A percentile compares a stretch with the other conserved stretches of the same genome.
Conservation (phyloP, 2,888 invertebrate genomes). For the Cremastinae sp. region DNA sequence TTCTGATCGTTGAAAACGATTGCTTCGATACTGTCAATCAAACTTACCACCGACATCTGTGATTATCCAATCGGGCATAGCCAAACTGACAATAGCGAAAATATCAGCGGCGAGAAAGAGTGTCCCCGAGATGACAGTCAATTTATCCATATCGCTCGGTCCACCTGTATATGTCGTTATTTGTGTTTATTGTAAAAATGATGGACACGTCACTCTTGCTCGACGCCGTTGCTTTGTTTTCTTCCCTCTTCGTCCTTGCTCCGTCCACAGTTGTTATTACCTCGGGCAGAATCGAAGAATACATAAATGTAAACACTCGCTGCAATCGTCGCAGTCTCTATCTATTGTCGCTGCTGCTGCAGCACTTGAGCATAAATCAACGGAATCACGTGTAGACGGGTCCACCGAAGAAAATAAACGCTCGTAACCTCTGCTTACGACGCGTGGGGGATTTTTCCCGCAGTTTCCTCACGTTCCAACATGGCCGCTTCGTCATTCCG, state of each 20-base stretch:
- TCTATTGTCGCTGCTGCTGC: background rate
- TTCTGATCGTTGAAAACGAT: too few species aligned
- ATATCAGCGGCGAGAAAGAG: constrained; percentile 96
- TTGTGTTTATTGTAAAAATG: constrained; percentile 9
- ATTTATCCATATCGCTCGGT: constrained; percentile 89
- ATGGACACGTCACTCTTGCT: background rate
- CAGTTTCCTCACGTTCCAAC: constrained; percentile 24
- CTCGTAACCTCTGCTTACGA: background rate
- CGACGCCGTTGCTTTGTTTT: background rate
- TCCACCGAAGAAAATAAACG: constrained; percentile 3
- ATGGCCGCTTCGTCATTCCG: constrained; percentile 22
- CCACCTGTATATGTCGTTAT: constrained; percentile 5
- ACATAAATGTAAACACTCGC: constrained; percentile 32
- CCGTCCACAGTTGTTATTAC: too few species aligned
- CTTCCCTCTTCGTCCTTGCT: too few species aligned
- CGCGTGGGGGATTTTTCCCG: constrained; percentile 1
- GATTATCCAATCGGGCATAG: constrained; percentile 98
- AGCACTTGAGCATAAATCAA: constrained; percentile 22
- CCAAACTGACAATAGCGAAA: constrained; percentile 95
- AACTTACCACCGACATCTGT: constrained; percentile 94
- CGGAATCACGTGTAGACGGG: constrained; percentile 26
- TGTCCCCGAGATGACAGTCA: constrained; percentile 94
- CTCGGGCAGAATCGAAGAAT: too few species aligned
- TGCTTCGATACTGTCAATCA: too few species aligned
- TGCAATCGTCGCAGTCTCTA: constrained; percentile 27